These are phyloP conservation scores for Rhagium mordax DNA, from an alignment of 2,888 invertebrate species.

Conservation along the genomic window DNA sequence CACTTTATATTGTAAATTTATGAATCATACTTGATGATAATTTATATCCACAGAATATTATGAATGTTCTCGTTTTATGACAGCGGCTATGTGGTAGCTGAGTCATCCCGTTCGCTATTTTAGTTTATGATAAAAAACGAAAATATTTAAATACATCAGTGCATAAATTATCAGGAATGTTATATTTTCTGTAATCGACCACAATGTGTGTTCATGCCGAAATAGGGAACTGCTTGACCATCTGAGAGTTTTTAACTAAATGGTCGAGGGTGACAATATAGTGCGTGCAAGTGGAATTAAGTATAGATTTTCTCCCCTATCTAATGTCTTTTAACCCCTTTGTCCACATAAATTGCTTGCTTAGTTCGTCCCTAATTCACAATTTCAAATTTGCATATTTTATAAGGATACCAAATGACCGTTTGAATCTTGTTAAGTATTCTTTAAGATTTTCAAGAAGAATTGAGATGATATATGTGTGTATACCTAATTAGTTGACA, in stretches of 20 bases:
- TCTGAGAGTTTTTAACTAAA: conserved; percentile 52
- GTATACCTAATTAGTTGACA: too few relatives aligned
- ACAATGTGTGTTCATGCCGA: conserved; percentile 39
- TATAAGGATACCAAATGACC: conserved; percentile 49
- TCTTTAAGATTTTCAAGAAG: conserved; percentile 38
- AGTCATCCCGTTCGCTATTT: background rate
- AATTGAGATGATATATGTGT: too few relatives aligned
- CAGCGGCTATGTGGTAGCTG: background rate
- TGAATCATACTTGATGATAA: too few relatives aligned
- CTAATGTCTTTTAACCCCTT: conserved; percentile 65
- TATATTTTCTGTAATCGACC: conserved; percentile 1
- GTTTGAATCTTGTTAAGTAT: conserved; percentile 43
- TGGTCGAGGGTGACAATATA: conserved; percentile 54
- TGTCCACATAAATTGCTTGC: conserved; percentile 66
- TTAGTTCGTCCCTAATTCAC: conserved; percentile 62
- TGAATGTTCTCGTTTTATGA: too few relatives aligned
- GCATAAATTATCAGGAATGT: background rate
- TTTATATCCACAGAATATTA: too few relatives aligned
- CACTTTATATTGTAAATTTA: too few relatives aligned
- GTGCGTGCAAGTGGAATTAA: conserved; percentile 61
- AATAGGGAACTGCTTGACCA: conserved; percentile 42
- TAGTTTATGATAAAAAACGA: background rate
- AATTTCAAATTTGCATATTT: conserved; percentile 54
- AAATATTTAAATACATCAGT: background rate
- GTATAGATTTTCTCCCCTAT: conserved; percentile 66